phyloP scores from a whole-genome alignment of 2,888 invertebrate genomes.

The Caenorhabditis plicata region DNA sequence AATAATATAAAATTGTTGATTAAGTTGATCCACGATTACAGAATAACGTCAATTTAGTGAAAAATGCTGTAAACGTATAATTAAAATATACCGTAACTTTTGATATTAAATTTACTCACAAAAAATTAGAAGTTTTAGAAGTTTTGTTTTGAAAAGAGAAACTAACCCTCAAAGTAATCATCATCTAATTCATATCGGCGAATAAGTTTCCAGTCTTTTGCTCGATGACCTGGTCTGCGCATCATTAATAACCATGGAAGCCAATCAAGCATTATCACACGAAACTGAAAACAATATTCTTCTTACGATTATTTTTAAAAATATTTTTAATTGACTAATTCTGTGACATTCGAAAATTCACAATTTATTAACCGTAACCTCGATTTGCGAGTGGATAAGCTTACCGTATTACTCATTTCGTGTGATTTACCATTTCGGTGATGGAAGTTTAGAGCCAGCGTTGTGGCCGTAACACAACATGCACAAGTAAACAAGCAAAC shows the following conservation, averaged over 20 bases:
- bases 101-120: no score
- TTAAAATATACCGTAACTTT: no score
- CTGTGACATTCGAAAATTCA: no score
- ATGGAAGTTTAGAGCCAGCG: constrained; percentile 50
- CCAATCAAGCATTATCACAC: constrained; percentile 46
- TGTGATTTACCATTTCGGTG: constrained; percentile 44
- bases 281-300: constrained; percentile 30
- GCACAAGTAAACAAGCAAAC: constrained; percentile 53
- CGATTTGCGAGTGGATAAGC: neutral
- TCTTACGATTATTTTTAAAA: neutral
- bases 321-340: no score
- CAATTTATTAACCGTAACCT: no score
- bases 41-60: no score
- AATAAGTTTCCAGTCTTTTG: constrained; percentile 20
- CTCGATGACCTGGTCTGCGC: constrained; percentile 44
- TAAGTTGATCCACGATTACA: no score
- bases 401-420: constrained; percentile 43
- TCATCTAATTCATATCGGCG: constrained; percentile 21
- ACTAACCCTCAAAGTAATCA: constrained; percentile 32
- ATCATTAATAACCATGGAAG: constrained; percentile 50
- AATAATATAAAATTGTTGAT: no score
- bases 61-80: no score
- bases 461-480: constrained; percentile 48
- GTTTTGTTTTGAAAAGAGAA: no score
- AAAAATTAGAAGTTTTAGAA: no score